Conservation (phyloP, 2,888 invertebrate genomes). For the Atrina japonica region DNA sequence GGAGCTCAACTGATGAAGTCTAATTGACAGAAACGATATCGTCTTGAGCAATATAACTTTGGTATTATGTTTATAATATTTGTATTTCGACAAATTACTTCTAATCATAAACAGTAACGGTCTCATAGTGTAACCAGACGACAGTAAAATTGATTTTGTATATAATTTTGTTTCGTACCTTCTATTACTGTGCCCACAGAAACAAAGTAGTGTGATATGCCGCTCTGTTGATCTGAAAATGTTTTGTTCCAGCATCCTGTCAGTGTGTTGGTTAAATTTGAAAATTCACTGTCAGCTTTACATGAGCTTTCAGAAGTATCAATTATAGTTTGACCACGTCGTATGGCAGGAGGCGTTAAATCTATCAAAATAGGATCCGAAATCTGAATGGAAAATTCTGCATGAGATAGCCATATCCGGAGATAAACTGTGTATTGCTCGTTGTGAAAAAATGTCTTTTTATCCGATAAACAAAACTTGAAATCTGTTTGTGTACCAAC, state of each 20-base stretch:
- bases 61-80: too few relatives aligned
- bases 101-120: too few relatives aligned
- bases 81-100: too few relatives aligned
- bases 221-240: constrained; percentile 12
- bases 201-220: constrained; percentile 4
- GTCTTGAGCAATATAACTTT: too few relatives aligned
- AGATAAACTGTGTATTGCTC: constrained; percentile 14
- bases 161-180: constrained; percentile 11
- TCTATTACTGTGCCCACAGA: constrained; percentile 7
- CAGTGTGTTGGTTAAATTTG: constrained; percentile 4
- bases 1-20: too few relatives aligned
- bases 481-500: constrained; percentile 1
- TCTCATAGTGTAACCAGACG: too few relatives aligned
- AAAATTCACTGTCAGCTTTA: constrained; percentile 15
- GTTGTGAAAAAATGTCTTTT: constrained; percentile 3
- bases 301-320: constrained; percentile 1
- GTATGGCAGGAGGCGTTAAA: constrained; percentile 6
- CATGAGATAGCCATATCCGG: constrained; percentile 10
- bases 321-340: background rate
- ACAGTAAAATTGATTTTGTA: too few relatives aligned
- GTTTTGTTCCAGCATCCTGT: constrained; percentile 15
- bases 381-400: background rate
- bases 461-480: constrained; percentile 3
- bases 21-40: too few relatives aligned
- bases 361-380: constrained; percentile 18